Evolutionary conservation across 2,113 vertebrate genomes (phyloP), one percentile per base, ranked within the genome.

Genomic region (Lophura nycthemera): DNA sequence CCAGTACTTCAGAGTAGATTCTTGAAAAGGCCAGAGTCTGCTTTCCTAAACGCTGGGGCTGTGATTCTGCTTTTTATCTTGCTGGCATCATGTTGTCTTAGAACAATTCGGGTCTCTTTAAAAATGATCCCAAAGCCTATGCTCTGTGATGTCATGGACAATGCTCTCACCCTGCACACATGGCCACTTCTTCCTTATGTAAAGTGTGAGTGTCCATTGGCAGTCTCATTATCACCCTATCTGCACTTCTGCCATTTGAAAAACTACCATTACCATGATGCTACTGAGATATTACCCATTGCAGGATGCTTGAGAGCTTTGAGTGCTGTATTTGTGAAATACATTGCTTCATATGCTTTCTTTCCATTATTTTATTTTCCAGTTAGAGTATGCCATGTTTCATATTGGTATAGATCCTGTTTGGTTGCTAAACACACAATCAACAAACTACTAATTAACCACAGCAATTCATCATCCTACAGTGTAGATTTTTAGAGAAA

Each of bases 391-490:
- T 52, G 40, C 38, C 15, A 5, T 57, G 13, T 85, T 86, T 38
- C 7, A 15, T 70, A 22, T 18, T 38, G 32, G 10, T 42, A 40
- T 52, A 61, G 54, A 47, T 79, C 48, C 70, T 57, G 36, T 13
- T 25, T 22, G 48, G 40, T 20, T 89, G 57, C 32, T 83, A 14
- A 91, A 45, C 42, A 24, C 52, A 57, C 87, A 93, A 79, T 91
- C 89, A 92, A 54, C 52, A 72, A 93, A 90, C 82, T 81, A n/a
- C 70, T 87, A 75, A 93, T 86, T 89, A 82, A 54, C 81, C 7
- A 6, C 10, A 61, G 63, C 36, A 76, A 29, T 85, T 91, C 14
- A 52, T 84, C 34, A 48, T 75, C 43, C 18, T 79, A 24, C 47
- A 76, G 79, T 45, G 61, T 38, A 52, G 66, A 16, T 72, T 86